phyloP scores from a whole-genome alignment of 2,797 vertebrate species.

The Myotis findleyi region DNA sequence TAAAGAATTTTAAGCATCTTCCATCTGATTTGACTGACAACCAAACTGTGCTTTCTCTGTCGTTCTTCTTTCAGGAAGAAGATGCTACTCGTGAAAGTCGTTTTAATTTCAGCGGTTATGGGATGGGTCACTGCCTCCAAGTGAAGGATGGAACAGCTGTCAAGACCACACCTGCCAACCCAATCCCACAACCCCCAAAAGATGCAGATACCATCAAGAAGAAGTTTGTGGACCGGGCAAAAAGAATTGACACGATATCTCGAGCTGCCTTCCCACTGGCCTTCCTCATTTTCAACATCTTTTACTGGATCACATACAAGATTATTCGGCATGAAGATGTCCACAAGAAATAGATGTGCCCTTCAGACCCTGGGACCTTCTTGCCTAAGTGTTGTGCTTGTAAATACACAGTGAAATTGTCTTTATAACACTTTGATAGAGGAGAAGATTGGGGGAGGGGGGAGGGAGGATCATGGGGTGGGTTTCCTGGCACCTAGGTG shows the following conservation, averaged over 20 bases:
- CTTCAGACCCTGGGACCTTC: slow-evolving; percentile 80
- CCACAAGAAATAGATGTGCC: slow-evolving; percentile 90
- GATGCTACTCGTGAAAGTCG: slow-evolving; percentile 93
- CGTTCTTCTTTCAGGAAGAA: slow-evolving; percentile 91
- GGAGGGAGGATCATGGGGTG: slow-evolving; percentile 75
- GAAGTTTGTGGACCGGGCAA: slow-evolving; percentile 98
- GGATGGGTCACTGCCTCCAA: slow-evolving; percentile 94
- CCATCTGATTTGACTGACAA: slow-evolving; percentile 58
- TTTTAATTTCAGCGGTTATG: slow-evolving; percentile 96
- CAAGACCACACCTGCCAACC: slow-evolving; percentile 90
- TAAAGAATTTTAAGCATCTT: slow-evolving; percentile 63
- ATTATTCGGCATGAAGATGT: slow-evolving; percentile 97
- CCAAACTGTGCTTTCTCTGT: slow-evolving; percentile 70
- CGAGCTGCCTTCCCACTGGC: slow-evolving; percentile 97
- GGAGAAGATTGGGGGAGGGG: slow-evolving; percentile 74
- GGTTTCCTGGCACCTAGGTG: slow-evolving; percentile 73
- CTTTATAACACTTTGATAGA: slow-evolving; percentile 86
- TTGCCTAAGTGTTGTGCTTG: slow-evolving; percentile 87
- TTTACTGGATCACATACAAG: slow-evolving; percentile 99
- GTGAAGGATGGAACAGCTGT: slow-evolving; percentile 93
- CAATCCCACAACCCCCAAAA: slow-evolving; percentile 88
- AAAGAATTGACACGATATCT: slow-evolving; percentile 98
- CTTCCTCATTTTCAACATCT: slow-evolving; percentile 99
- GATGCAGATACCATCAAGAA: slow-evolving; percentile 95
- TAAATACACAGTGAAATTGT: slow-evolving; percentile 89